These are phyloP conservation scores for Condylostylus longicornis DNA, from an alignment of 1,140 invertebrate genomes.

Conservation along the genomic window DNA sequence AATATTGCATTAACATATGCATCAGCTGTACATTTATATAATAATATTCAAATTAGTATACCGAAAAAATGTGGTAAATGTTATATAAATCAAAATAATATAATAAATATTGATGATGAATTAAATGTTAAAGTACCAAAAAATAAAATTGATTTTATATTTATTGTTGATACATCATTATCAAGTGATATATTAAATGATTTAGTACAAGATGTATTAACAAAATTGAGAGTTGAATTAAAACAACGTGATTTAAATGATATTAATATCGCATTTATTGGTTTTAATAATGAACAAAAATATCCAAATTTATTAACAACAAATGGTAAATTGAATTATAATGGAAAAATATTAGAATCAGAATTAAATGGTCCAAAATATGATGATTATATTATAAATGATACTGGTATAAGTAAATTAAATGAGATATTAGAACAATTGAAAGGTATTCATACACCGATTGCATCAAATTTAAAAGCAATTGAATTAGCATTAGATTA, in stretches of 20 bases:
- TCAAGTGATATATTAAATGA: slow-evolving; percentile 25
- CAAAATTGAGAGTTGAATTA: slow-evolving; percentile 29
- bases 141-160: slow-evolving; percentile 55
- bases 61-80: slow-evolving; percentile 48
- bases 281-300: slow-evolving; percentile 37
- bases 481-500: slow-evolving; percentile 40
- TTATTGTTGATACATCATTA: slow-evolving; percentile 48
- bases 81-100: slow-evolving; percentile 34
- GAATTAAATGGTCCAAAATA: slow-evolving; percentile 31
- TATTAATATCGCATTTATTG: slow-evolving; percentile 40
- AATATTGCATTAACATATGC: slow-evolving; percentile 43
- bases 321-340: slow-evolving; percentile 38
- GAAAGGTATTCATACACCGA: slow-evolving; percentile 16
- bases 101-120: slow-evolving; percentile 38
- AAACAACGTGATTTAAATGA: slow-evolving; percentile 39
- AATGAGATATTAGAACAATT: slow-evolving; percentile 17
- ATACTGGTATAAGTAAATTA: slow-evolving; percentile 13
- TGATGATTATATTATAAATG: not conserved
- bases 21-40: slow-evolving; percentile 36
- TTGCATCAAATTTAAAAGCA: slow-evolving; percentile 32
- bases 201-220: slow-evolving; percentile 28
- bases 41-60: slow-evolving; percentile 36
- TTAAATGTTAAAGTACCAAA: slow-evolving; percentile 50
- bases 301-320: slow-evolving; percentile 41
- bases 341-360: slow-evolving; percentile 37